A percentile compares a stretch with the other conserved stretches of the same genome.
Conservation (phyloP, 2,113 vertebrate genomes). For the Caloenas nicobarica region DNA sequence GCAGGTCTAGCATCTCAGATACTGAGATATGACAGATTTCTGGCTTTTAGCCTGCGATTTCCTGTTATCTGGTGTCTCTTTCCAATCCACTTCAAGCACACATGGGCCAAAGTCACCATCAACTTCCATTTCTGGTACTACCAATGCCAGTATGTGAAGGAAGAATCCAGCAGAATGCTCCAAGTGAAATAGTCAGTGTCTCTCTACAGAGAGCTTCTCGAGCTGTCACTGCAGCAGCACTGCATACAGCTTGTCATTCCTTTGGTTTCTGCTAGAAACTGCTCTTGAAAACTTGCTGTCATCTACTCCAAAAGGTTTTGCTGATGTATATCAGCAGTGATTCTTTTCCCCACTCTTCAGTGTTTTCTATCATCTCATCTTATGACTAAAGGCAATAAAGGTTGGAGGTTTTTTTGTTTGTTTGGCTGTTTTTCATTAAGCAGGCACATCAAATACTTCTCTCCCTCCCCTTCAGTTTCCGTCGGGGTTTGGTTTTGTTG, state of each 20-base stretch:
- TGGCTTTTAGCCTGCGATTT: background rate
- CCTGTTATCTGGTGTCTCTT: background rate
- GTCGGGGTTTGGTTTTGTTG: accelerated
- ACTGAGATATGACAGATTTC: slow-evolving; percentile 25
- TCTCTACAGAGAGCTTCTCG: background rate
- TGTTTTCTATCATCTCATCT: background rate
- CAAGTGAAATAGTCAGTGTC: background rate
- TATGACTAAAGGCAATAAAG: background rate
- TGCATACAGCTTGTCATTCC: background rate
- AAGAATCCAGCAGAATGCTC: background rate
- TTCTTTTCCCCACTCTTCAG: background rate
- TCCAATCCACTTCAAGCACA: background rate
- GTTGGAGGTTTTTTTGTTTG: too few species aligned
- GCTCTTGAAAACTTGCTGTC: background rate
- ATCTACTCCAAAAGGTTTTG: background rate
- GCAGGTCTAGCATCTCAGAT: slow-evolving; percentile 36
- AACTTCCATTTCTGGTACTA: background rate
- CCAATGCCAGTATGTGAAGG: background rate
- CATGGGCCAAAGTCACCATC: background rate
- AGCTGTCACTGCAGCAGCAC: background rate
- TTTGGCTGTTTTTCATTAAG: too few species aligned
- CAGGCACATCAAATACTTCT: background rate
- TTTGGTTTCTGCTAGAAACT: background rate
- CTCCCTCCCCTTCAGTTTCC: background rate
- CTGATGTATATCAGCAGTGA: background rate